A percentile compares a stretch with the other conserved stretches of the same genome.
Evolutionary conservation across 2,113 vertebrate species (phyloP).

Genomic region (Perca schrenkii): DNA sequence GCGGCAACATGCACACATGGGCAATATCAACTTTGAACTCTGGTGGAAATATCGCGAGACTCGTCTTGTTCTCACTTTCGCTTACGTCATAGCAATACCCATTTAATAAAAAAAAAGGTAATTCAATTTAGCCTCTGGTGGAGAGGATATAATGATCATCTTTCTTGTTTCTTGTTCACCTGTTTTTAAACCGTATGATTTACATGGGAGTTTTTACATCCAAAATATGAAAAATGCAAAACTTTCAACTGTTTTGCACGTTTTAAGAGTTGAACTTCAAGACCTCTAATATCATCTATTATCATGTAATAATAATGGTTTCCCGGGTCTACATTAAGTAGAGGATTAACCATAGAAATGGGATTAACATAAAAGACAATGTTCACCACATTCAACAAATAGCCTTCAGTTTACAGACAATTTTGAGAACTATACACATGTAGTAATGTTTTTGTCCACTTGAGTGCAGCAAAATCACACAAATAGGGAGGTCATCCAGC

Average conservation of each 20-base stretch:
- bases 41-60: constrained; percentile 71
- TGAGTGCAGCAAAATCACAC: constrained; percentile 46
- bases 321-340: not conserved
- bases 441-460: constrained; percentile 47
- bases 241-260: not conserved
- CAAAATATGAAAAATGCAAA: not conserved
- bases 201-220: not conserved
- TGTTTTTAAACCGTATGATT: not conserved
- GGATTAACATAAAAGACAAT: not conserved
- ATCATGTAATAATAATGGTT: not conserved
- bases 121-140: not conserved
- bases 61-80: constrained; percentile 13
- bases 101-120: not conserved
- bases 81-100: not conserved
- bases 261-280: not conserved
- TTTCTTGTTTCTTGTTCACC: too few species aligned
- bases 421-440: not conserved
- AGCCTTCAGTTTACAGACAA: not conserved
- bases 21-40: constrained; percentile 69
- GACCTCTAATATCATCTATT: not conserved
- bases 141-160: not conserved
- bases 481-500: not conserved
- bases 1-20: constrained; percentile 71
- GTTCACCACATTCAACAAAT: not conserved
- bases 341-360: not conserved